Conservation (phyloP, 2,888 invertebrate species). For the Lapara coniferarum region DNA sequence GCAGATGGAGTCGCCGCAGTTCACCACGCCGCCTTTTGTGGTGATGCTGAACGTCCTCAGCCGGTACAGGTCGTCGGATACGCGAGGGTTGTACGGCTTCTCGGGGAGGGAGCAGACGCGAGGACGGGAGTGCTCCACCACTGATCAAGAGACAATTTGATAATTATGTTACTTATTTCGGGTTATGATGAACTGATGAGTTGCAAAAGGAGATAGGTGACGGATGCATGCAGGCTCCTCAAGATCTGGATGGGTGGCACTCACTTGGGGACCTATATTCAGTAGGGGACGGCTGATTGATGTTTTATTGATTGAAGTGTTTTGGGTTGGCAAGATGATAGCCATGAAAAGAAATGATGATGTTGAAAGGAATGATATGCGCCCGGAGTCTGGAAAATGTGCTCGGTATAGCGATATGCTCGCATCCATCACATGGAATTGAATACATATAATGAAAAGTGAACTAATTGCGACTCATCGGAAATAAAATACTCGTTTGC, state of each 20-base stretch:
- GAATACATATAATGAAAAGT: no score
- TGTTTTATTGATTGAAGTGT: neutral
- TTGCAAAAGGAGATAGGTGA: no score
- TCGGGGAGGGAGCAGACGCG: constrained; percentile 93
- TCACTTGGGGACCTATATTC: no score
- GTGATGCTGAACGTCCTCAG: constrained; percentile 94
- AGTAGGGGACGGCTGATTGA: neutral
- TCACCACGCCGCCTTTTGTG: constrained; percentile 93
- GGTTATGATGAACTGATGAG: no score
- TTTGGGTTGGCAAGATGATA: neutral
- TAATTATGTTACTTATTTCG: neutral
- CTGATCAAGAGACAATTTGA: constrained; percentile 64
- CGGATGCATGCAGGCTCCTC: no score
- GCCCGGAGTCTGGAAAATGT: neutral
- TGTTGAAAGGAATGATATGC: no score
- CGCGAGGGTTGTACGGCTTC: constrained; percentile 92
- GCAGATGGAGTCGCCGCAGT: constrained; percentile 95
- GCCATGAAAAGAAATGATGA: no score
- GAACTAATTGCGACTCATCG: no score
- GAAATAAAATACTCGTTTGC: no score
- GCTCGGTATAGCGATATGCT: no score
- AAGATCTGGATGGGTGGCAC: no score
- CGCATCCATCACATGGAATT: no score
- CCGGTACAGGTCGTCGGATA: constrained; percentile 92
- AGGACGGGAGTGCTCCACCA: constrained; percentile 92